Base-by-base conservation (phyloP, 2,888 invertebrate genomes). In the Mesorhabditis sp. region DNA sequence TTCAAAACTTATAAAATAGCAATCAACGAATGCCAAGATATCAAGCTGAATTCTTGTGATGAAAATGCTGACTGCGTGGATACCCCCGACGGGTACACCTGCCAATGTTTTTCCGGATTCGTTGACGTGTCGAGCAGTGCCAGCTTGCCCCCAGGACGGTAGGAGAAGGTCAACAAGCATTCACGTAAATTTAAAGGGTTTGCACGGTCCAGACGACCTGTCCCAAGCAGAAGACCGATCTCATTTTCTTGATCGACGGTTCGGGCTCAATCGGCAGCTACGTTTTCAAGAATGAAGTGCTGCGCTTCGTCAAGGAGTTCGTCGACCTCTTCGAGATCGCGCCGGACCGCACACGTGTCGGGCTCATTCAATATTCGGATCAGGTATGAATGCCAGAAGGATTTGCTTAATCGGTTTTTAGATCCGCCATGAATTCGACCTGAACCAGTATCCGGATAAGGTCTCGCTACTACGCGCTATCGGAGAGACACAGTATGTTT, bases 41-140 rank as follows among this genome's bases (percentile, higher is more conserved):
- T 74, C 43, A 72, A 80, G 7, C 69, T 84, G 72, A 81, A 86
- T 70, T 82, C 85, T 10, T 86, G 86, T 72, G 86, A 86, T 68
- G 82, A 84, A 65, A 86, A 86, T 71, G 84, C 86, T 5, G 86
- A 86, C 71, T 86, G 86, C 71, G 76, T 86, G 41, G 84, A 86
- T 70, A 77, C 78, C 5, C 80, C 83, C n/a, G 82, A 83, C 63
- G 79, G 85, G 63, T 78, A 78, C 71, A 76, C 74, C 62, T 62
- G 72, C 44, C 65, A 83, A 72, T 86, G 85, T 68, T 80, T 81
- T 71, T 73, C 77, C 61, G 86, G 86, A 41, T 86, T 82, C 74
- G 80, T 86, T 43, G 86, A 86, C 73, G 86, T 86, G 43, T 83
- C 83, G 6, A 77, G 79, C 43, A 79, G 73, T 67, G 86, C 86